phyloP scores from a whole-genome alignment of 2,888 invertebrate species.

The Leptogaster cylindrica region DNA sequence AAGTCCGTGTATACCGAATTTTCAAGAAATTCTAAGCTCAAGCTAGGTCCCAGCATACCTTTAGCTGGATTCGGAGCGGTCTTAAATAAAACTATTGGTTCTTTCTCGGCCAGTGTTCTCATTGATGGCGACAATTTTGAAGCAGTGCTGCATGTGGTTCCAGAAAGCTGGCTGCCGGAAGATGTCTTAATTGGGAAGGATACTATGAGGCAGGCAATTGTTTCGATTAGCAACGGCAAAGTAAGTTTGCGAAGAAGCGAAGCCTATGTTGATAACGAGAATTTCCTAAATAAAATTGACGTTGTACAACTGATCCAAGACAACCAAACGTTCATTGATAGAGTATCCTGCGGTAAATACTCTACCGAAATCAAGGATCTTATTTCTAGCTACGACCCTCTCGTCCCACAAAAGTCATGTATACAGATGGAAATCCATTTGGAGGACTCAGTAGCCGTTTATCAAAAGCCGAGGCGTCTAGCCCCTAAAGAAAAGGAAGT shows the following conservation, averaged over 20 bases:
- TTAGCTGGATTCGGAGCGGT: not conserved
- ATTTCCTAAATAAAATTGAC: not conserved
- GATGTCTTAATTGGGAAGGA: not conserved
- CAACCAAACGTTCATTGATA: no score
- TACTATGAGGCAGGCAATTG: not conserved
- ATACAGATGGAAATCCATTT: slow-evolving; percentile 23
- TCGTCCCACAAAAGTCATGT: not conserved
- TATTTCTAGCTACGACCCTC: not conserved
- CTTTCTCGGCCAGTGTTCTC: not conserved
- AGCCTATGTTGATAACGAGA: not conserved
- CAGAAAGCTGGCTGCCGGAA: not conserved
- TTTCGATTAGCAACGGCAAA: not conserved
- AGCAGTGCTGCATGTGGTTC: not conserved
- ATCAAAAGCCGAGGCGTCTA: slow-evolving; percentile 50
- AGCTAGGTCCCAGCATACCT: not conserved
- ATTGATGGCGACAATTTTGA: no score
- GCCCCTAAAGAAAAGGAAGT: slow-evolving; percentile 48
- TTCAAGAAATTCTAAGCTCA: not conserved
- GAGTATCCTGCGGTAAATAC: no score
- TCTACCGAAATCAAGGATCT: not conserved
- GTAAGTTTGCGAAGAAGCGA: not conserved
- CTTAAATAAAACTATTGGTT: not conserved
- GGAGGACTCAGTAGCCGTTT: slow-evolving; percentile 50
- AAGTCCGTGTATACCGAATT: not conserved
- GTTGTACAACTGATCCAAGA: not conserved